These are phyloP conservation scores for Campaea margaritaria DNA, from an alignment of 2,888 invertebrate species.

Conservation along the genomic window DNA sequence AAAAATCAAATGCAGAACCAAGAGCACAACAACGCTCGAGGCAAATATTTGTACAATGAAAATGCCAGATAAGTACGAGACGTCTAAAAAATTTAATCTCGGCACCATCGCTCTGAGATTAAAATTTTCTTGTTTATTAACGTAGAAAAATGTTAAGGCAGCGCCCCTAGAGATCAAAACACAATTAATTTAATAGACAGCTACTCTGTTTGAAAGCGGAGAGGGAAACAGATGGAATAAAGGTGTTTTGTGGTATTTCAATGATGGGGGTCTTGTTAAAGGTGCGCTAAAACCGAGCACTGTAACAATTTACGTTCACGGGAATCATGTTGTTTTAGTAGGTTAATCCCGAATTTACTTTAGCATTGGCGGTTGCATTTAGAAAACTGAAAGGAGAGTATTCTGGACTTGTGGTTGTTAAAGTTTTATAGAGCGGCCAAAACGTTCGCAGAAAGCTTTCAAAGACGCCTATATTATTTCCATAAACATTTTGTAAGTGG, in stretches of 20 bases:
- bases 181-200: constrained; percentile 26
- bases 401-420: too few species aligned
- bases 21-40: constrained; percentile 39
- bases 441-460: neutral
- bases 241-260: constrained; percentile 10
- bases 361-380: neutral
- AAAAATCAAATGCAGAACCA: constrained; percentile 23
- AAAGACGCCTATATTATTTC: neutral
- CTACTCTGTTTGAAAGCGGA: constrained; percentile 6
- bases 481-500: constrained; percentile 4
- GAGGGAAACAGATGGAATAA: constrained; percentile 3
- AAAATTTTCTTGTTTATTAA: constrained; percentile 51
- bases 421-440: too few species aligned
- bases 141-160: constrained; percentile 25
- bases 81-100: constrained; percentile 63
- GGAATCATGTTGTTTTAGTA: too few species aligned
- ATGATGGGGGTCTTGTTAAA: constrained; percentile 1
- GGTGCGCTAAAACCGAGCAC: neutral
- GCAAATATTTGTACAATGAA: constrained; percentile 61
- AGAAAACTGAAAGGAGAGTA: too few species aligned
- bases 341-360: too few species aligned
- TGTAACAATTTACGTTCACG: neutral
- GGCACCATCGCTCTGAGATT: constrained; percentile 59
- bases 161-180: constrained; percentile 9
- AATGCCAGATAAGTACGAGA: constrained; percentile 60